phyloP scores from a whole-genome alignment of 2,113 vertebrate species.

The Grus americana region DNA sequence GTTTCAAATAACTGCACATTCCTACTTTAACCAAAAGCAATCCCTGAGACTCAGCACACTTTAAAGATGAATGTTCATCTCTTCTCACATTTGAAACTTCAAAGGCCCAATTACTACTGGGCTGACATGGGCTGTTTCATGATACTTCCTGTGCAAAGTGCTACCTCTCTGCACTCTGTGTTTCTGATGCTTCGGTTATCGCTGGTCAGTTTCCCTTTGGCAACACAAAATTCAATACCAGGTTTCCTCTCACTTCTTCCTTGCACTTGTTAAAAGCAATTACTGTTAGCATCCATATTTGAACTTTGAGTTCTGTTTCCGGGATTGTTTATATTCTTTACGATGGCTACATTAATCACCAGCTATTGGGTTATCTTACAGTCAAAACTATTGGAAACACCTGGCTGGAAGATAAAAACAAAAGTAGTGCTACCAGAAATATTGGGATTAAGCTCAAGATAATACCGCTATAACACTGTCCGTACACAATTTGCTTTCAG shows the following conservation, averaged over 20 bases:
- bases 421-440: conserved; percentile 19
- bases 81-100: conserved; percentile 75
- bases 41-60: conserved; percentile 60
- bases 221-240: conserved; percentile 37
- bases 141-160: conserved; percentile 71
- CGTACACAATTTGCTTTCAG: neutral
- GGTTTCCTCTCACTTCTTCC: conserved; percentile 48
- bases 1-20: conserved; percentile 80
- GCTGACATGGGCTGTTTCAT: conserved; percentile 64
- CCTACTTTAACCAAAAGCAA: conserved; percentile 77
- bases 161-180: conserved; percentile 42
- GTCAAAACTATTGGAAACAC: conserved; percentile 62
- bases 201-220: conserved; percentile 27
- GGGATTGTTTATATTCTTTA: conserved; percentile 48
- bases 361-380: conserved; percentile 50
- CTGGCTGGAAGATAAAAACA: conserved; percentile 43
- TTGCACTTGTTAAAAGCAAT: conserved; percentile 72
- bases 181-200: conserved; percentile 47
- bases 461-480: neutral
- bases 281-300: conserved; percentile 51
- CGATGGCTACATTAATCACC: conserved; percentile 57
- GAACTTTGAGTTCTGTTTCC: conserved; percentile 58
- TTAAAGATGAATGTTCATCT: conserved; percentile 75
- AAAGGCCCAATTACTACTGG: conserved; percentile 70
- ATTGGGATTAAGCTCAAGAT: neutral